Percentiles rank a stretch among this genome's conserved stretches.
phyloP scores from a whole-genome alignment of 2,113 vertebrate species.

The Trichomycterus rosablanca region DNA sequence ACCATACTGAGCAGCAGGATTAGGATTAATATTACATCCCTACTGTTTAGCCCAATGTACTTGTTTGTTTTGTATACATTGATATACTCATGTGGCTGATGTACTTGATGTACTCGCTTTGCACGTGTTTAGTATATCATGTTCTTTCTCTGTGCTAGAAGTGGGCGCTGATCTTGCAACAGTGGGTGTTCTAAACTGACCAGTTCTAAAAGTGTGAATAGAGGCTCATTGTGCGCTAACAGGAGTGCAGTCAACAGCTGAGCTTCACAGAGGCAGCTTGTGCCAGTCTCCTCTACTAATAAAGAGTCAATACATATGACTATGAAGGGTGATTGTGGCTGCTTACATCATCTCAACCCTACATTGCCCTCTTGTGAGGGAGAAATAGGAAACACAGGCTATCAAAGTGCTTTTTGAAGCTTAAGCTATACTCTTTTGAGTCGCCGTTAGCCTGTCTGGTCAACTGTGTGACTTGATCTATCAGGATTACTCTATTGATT shows the following conservation, averaged over 20 bases:
- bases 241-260: slow-evolving; percentile 48
- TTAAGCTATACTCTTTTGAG: too few relatives aligned
- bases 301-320: slow-evolving; percentile 50
- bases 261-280: slow-evolving; percentile 62
- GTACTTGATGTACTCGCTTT: too few relatives aligned
- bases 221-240: slow-evolving; percentile 56
- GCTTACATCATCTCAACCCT: slow-evolving; percentile 8
- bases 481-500: too few relatives aligned
- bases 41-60: too few relatives aligned
- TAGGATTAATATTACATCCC: too few relatives aligned
- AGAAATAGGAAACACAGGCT: not conserved
- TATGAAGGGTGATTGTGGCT: slow-evolving; percentile 3
- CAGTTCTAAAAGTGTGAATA: slow-evolving; percentile 44
- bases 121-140: not conserved
- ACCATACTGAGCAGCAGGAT: too few relatives aligned
- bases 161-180: slow-evolving; percentile 12
- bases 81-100: too few relatives aligned
- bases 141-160: not conserved
- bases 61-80: too few relatives aligned
- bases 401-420: too few relatives aligned
- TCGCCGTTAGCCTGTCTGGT: too few relatives aligned
- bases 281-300: slow-evolving; percentile 65
- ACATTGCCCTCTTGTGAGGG: not conserved
- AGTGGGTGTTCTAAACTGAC: slow-evolving; percentile 45
- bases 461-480: too few relatives aligned